phyloP scores from a whole-genome alignment of 2,797 vertebrate species.

The Pseudochaenichthys georgianus region DNA sequence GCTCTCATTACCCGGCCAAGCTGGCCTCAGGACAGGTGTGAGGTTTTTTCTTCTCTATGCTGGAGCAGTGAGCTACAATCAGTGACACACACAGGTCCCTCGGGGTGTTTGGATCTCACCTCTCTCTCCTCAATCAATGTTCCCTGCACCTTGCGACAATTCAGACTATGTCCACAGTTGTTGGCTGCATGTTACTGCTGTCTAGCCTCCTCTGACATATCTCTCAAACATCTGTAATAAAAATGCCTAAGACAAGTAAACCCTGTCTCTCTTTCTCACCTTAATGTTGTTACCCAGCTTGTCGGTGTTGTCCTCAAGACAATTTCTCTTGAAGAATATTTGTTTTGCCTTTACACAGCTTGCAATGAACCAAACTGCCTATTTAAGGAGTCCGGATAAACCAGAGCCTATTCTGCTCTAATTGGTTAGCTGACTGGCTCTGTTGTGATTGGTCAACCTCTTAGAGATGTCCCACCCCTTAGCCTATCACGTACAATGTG shows the following conservation, averaged over 20 bases:
- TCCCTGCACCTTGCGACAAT: conserved; percentile 30
- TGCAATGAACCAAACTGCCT: not conserved
- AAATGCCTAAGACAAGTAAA: not conserved
- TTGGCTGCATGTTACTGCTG: conserved; percentile 21
- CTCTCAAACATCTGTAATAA: conserved; percentile 11
- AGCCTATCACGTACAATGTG: too few relatives aligned
- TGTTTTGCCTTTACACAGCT: not conserved
- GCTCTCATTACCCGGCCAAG: conserved; percentile 56
- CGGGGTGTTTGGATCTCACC: conserved; percentile 7
- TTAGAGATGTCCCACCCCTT: too few relatives aligned
- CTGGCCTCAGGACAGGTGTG: conserved; percentile 45
- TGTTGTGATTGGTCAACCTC: too few relatives aligned
- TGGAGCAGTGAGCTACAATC: conserved; percentile 15
- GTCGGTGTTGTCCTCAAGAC: not conserved
- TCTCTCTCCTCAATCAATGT: conserved; percentile 28
- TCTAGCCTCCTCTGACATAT: conserved; percentile 18
- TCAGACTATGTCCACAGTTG: conserved; percentile 26
- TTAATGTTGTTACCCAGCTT: not conserved
- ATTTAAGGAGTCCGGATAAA: too few relatives aligned
- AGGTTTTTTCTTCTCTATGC: conserved; percentile 15
- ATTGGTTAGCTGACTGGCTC: too few relatives aligned
- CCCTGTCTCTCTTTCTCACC: not conserved
- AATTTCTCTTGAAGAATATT: not conserved
- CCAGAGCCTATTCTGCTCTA: too few relatives aligned
- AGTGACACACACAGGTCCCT: conserved; percentile 34